Evolutionary conservation across 1,140 invertebrate species (phyloP), one percentile per base, ranked within the genome.

Genomic region (Brachystomella parvula): DNA sequence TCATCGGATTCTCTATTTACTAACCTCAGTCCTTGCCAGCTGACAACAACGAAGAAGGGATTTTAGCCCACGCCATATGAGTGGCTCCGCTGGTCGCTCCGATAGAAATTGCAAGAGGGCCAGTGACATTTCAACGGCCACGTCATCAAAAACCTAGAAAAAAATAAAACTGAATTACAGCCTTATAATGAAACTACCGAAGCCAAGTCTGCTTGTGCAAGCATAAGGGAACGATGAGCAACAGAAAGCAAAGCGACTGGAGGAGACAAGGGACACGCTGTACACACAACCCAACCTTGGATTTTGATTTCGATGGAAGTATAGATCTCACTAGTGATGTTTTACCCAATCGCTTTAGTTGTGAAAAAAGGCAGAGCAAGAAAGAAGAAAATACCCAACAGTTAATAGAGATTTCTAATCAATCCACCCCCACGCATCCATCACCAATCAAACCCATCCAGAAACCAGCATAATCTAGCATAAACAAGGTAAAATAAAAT

Each of bases 41-140:
- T 86, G 85, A 63, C 86, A 86, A 73, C 93, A 92, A 73, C 89
- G 84, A 15, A 84, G 82, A 64, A 95, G 79, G 0, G 90, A 87
- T 71, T 89, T 89, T 79, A 89, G 82, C 53, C 86, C 86, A 49
- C 89, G 83, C 78, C 81, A 92, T 60, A 90, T 79, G 61, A 89
- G 84, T 73, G 92, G 88, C 79, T 94, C 92, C 1, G 81, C 80
- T 2, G 89, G 88, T 74, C 84, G 88, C 57, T 82, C 82, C 71
- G 87, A 87, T 79, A 94, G 87, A 79, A 87, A 93, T 81, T 95
- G 92, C 26, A 94, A 83, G 69, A 94, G 80, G n/a, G 92, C 92
- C 87, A 94, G 92, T 19, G 90, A 86, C 71, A 96, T 77, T 78
- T 96, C 92, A 24, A 93, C 89, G 32, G 92, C 91, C 19, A 94